A percentile compares a stretch with the other conserved stretches of the same genome.
Evolutionary conservation across 2,113 vertebrate genomes (phyloP).

Genomic region (Oncorhynchus keta): DNA sequence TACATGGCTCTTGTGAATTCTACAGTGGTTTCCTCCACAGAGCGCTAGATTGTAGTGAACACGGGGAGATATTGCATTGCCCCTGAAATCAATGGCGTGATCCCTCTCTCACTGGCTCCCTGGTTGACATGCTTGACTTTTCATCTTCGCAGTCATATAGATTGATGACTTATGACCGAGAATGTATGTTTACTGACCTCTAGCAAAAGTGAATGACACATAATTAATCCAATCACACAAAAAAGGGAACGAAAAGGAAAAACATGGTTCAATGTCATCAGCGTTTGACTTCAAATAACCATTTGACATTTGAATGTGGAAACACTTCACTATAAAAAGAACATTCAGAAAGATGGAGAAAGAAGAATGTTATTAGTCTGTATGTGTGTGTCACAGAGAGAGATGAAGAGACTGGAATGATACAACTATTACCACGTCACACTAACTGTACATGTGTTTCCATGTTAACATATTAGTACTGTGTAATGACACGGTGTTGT

Average conservation of each 20-base stretch:
- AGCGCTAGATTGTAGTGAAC: conserved; percentile 50
- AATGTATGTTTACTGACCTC: conserved; percentile 80
- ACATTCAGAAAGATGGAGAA: conserved; percentile 7
- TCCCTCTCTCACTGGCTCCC: conserved; percentile 69
- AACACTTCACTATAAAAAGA: conserved; percentile 33
- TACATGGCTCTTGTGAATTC: conserved; percentile 45
- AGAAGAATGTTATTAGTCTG: conserved; percentile 7
- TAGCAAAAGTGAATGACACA: conserved; percentile 77
- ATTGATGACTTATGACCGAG: conserved; percentile 82
- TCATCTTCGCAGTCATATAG: conserved; percentile 77
- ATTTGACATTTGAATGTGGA: conserved; percentile 65
- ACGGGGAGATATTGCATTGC: conserved; percentile 65
- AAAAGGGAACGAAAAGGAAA: conserved; percentile 58
- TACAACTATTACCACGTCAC: background rate
- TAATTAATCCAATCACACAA: conserved; percentile 79
- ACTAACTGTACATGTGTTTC: background rate
- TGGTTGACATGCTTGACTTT: conserved; percentile 80
- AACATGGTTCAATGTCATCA: conserved; percentile 55
- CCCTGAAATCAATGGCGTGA: conserved; percentile 79
- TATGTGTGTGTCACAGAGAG: conserved; percentile 13
- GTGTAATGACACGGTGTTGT: background rate
- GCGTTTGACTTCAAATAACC: conserved; percentile 56
- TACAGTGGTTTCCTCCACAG: conserved; percentile 62
- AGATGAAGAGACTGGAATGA: background rate
- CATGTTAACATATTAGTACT: background rate